Conservation (phyloP, 2,113 vertebrate species). For the Corapipo altera region DNA sequence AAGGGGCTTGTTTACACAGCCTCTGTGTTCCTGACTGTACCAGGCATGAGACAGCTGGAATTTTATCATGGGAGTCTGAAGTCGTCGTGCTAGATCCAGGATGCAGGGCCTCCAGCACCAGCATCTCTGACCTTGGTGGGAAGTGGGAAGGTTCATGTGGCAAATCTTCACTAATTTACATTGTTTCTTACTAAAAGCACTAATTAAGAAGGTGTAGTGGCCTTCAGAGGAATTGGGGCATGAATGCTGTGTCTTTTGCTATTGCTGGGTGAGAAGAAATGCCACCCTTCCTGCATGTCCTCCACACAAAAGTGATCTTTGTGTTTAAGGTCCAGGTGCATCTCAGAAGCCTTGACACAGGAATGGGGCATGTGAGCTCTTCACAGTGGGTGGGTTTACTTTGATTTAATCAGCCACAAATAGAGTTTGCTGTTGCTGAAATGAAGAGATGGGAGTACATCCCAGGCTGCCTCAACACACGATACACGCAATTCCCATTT, state of each 20-base stretch:
- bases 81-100: background rate
- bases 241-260: background rate
- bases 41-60: background rate
- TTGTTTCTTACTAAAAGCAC: background rate
- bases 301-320: background rate
- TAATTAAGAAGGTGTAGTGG: background rate
- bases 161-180: background rate
- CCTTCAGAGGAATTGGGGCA: background rate
- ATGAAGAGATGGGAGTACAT: background rate
- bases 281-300: background rate
- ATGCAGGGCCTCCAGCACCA: background rate
- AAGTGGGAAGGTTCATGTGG: background rate
- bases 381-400: background rate
- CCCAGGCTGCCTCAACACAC: background rate
- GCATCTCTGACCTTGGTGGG: background rate
- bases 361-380: background rate
- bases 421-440: background rate
- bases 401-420: background rate
- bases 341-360: background rate
- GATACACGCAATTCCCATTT: background rate
- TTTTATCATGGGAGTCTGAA: background rate
- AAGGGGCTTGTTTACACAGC: background rate
- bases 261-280: background rate
- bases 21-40: accelerated
- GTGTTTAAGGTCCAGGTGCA: background rate